Percentiles rank a stretch among this genome's conserved stretches.
Evolutionary conservation across 2,888 invertebrate species (phyloP).

Genomic region (Dryocosmus kuriphilus): DNA sequence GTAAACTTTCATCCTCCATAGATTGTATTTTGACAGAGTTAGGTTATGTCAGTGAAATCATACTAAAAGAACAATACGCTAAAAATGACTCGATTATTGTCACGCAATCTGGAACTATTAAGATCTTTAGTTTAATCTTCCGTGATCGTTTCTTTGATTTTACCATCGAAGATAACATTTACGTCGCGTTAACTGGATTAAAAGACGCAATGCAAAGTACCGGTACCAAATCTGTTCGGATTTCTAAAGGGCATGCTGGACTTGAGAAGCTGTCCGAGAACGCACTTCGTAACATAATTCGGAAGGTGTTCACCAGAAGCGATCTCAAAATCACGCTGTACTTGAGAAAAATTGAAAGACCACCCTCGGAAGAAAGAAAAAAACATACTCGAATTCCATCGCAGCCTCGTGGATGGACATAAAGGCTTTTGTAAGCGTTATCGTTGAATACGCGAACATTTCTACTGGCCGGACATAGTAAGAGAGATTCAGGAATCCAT

Average conservation of each 20-base stretch:
- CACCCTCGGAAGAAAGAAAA: too few relatives aligned
- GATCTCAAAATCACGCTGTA: not conserved
- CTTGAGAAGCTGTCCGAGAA: constrained; percentile 20
- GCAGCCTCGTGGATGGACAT: too few relatives aligned
- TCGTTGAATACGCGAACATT: too few relatives aligned
- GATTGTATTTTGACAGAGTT: constrained; percentile 11
- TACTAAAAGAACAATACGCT: not conserved
- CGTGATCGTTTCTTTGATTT: not conserved
- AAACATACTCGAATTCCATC: too few relatives aligned
- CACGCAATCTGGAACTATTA: not conserved
- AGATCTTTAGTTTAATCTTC: not conserved
- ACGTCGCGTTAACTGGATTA: not conserved
- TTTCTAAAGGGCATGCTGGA: too few relatives aligned
- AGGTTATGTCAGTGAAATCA: not conserved
- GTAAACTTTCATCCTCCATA: not conserved
- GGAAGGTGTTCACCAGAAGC: not conserved
- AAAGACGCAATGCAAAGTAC: not conserved
- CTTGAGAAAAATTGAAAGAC: too few relatives aligned
- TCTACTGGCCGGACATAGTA: too few relatives aligned
- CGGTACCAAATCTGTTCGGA: not conserved
- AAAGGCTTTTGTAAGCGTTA: too few relatives aligned
- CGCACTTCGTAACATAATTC: not conserved
- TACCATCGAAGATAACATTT: not conserved
- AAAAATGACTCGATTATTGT: not conserved
- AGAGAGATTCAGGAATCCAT: too few relatives aligned